phyloP scores from a whole-genome alignment of 1,140 invertebrate species.

The Drosophila lowei region DNA sequence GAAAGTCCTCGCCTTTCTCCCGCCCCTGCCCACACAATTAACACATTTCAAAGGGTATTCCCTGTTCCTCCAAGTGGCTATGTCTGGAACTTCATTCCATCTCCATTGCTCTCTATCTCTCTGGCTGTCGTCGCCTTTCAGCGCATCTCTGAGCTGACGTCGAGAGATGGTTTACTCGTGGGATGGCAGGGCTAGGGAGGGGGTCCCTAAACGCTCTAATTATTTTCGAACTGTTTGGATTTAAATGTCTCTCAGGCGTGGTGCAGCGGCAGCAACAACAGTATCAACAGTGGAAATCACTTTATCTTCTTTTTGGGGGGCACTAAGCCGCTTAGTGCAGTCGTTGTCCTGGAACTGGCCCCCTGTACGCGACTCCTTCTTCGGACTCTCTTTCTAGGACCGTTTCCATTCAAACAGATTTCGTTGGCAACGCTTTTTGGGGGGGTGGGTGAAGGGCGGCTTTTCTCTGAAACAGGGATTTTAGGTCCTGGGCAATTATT shows the following conservation, averaged over 20 bases:
- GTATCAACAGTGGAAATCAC: constrained; percentile 47
- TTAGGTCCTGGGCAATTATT: constrained; percentile 64
- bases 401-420: constrained; percentile 62
- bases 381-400: not conserved
- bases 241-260: constrained; percentile 66
- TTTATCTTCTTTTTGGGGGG: constrained; percentile 74
- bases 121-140: constrained; percentile 1
- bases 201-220: constrained; percentile 76
- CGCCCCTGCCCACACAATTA: not conserved
- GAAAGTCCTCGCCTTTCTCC: not conserved
- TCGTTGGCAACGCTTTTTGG: constrained; percentile 11
- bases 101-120: not conserved
- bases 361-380: not conserved
- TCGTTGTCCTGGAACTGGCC: constrained; percentile 31
- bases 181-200: not conserved
- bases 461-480: constrained; percentile 5
- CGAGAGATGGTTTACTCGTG: constrained; percentile 8
- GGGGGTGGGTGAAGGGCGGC: not conserved
- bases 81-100: constrained; percentile 16
- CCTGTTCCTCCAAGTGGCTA: constrained; percentile 2
- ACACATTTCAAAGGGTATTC: constrained; percentile 16
- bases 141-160: constrained; percentile 4
- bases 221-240: constrained; percentile 77
- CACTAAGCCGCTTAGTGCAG: constrained; percentile 78
- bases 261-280: constrained; percentile 30